Conservation (phyloP, 1,140 invertebrate genomes). For the Drosophila littoralis region DNA sequence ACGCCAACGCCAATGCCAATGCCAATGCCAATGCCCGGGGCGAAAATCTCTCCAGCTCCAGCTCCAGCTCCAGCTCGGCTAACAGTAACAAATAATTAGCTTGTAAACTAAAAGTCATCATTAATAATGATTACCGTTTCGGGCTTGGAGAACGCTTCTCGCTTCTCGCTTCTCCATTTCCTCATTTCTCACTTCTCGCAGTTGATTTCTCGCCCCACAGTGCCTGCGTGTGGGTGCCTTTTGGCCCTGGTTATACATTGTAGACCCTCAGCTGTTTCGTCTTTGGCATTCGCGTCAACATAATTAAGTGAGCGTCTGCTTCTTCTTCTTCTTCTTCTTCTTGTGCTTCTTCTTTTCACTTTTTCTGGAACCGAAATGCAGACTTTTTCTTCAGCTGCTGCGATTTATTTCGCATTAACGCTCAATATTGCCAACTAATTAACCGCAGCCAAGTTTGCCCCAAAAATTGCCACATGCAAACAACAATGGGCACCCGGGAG, state of each 20-base stretch:
- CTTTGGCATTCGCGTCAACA: conserved; percentile 76
- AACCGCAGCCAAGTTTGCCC: conserved; percentile 60
- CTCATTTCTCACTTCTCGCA: no score
- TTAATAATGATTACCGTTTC: conserved; percentile 78
- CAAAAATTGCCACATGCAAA: conserved; percentile 61
- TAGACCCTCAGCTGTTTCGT: conserved; percentile 15
- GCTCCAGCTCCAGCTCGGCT: conserved; percentile 1
- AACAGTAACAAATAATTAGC: conserved; percentile 83
- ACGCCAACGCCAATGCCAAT: conserved; percentile 22
- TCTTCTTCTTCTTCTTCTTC: conserved; percentile 18
- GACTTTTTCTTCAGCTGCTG: conserved; percentile 47
- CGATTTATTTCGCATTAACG: conserved; percentile 83
- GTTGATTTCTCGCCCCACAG: conserved; percentile 3
- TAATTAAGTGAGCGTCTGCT: conserved; percentile 76
- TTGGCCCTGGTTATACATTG: neutral
- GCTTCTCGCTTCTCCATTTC: neutral
- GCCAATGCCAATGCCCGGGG: conserved; percentile 10
- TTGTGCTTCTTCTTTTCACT: conserved; percentile 33
- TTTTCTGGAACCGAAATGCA: conserved; percentile 29
- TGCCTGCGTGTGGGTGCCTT: conserved; percentile 35
- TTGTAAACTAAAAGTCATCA: conserved; percentile 83
- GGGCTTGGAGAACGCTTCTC: conserved; percentile 35
- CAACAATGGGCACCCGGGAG: conserved; percentile 15
- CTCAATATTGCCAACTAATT: conserved; percentile 81
- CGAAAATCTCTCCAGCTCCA: neutral